Evolutionary conservation across 2,113 vertebrate genomes (phyloP).

Genomic region (Arenaria interpres): DNA sequence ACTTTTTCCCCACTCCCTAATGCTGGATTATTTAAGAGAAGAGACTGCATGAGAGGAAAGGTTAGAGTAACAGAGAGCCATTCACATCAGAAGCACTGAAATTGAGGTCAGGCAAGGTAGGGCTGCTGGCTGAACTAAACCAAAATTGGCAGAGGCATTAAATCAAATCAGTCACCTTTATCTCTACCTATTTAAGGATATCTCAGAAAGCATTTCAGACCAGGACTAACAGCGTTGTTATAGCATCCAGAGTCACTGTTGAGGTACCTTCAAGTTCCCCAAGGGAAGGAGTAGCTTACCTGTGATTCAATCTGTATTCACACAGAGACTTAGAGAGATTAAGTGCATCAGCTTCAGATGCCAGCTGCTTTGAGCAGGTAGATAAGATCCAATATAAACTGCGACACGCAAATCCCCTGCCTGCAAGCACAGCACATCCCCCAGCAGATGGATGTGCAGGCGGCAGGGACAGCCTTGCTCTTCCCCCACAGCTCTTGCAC

Average conservation of each 20-base stretch:
- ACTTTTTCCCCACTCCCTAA: accelerated
- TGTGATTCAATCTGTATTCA: neutral
- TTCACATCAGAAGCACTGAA: neutral
- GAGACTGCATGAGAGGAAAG: neutral
- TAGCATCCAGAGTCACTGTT: neutral
- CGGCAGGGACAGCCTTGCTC: neutral
- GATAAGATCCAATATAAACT: neutral
- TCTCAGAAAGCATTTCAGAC: neutral
- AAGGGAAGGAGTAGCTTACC: neutral
- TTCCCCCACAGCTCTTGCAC: neutral
- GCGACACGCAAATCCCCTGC: neutral
- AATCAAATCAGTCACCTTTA: neutral
- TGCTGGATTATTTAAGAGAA: neutral
- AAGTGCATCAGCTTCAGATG: neutral
- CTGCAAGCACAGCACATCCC: neutral
- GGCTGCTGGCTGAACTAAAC: neutral
- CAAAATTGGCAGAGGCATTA: neutral
- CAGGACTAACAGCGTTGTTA: neutral
- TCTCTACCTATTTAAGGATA: neutral
- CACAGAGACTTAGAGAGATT: neutral
- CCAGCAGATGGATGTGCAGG: neutral
- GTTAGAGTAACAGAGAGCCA: neutral
- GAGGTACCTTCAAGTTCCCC: neutral
- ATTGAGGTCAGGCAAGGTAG: neutral
- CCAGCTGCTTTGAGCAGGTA: neutral